A percentile compares a stretch with the other conserved stretches of the same genome.
Conservation (phyloP, 2,888 invertebrate species). For the Argyresthia albistria region DNA sequence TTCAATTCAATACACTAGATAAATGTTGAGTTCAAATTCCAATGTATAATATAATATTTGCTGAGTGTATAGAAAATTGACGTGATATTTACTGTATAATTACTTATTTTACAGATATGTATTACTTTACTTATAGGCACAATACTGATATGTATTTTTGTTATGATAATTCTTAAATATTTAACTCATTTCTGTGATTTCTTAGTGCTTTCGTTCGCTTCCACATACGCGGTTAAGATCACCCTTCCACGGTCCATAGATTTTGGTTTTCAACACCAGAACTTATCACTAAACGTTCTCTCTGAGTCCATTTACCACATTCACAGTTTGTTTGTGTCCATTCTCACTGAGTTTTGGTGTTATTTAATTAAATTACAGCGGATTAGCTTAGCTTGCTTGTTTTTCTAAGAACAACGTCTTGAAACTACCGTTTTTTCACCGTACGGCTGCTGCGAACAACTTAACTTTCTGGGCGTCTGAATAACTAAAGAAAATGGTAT, state of each 20-base stretch:
- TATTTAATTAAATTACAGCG: slow-evolving; percentile 40
- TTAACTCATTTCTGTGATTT: background rate
- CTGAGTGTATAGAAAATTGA: background rate
- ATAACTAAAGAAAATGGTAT: background rate
- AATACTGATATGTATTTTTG: slow-evolving; percentile 61
- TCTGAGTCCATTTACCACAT: slow-evolving; percentile 9
- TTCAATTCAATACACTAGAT: too few species aligned
- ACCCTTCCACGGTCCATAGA: too few species aligned
- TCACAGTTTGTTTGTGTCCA: slow-evolving; percentile 19
- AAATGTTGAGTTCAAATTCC: background rate
- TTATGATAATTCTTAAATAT: slow-evolving; percentile 30
- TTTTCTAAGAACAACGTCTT: slow-evolving; percentile 5
- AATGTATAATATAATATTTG: background rate
- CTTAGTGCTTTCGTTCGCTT: too few species aligned
- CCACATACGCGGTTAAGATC: too few species aligned
- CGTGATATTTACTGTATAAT: background rate
- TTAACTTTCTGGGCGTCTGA: background rate
- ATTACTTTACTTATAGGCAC: slow-evolving; percentile 56
- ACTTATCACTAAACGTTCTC: too few species aligned
- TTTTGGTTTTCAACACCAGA: too few species aligned
- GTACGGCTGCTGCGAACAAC: background rate
- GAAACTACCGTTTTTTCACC: slow-evolving; percentile 4
- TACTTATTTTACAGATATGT: background rate
- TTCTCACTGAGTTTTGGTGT: slow-evolving; percentile 28
- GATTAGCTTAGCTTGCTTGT: slow-evolving; percentile 16